Evolutionary conservation across 2,797 vertebrate species (phyloP).

Genomic region (Gallinago nigripennis): DNA sequence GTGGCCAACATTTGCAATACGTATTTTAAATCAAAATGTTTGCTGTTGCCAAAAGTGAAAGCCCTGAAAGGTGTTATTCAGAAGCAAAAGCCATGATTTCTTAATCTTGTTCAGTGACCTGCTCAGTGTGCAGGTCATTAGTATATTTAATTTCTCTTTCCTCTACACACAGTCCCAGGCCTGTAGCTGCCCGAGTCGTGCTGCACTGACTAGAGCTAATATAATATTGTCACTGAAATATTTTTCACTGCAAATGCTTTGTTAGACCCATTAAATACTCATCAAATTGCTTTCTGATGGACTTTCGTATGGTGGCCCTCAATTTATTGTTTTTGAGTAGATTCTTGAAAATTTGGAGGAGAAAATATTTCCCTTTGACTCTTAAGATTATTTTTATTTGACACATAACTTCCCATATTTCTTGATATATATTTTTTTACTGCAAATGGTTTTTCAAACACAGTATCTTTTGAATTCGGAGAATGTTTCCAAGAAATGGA

Average conservation of each 20-base stretch:
- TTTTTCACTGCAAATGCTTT: background rate
- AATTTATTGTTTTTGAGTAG: background rate
- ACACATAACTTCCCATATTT: background rate
- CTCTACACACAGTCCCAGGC: accelerated
- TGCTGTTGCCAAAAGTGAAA: background rate
- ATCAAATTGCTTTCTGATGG: background rate
- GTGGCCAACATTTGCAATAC: background rate
- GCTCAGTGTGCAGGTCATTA: background rate
- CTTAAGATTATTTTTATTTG: background rate
- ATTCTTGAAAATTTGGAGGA: background rate
- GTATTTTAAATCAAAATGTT: background rate
- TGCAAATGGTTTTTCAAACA: background rate
- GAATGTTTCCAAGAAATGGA: background rate
- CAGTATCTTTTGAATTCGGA: background rate
- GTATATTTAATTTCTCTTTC: background rate
- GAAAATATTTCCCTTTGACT: background rate
- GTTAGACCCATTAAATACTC: background rate
- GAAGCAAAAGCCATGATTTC: background rate
- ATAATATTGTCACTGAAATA: background rate
- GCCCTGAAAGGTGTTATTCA: background rate
- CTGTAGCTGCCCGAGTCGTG: background rate
- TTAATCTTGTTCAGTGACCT: background rate
- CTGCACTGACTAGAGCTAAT: background rate
- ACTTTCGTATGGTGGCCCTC: background rate
- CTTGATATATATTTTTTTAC: background rate